Base-by-base conservation (phyloP, 2,113 vertebrate genomes). In the Apistogramma diplotaenia region DNA sequence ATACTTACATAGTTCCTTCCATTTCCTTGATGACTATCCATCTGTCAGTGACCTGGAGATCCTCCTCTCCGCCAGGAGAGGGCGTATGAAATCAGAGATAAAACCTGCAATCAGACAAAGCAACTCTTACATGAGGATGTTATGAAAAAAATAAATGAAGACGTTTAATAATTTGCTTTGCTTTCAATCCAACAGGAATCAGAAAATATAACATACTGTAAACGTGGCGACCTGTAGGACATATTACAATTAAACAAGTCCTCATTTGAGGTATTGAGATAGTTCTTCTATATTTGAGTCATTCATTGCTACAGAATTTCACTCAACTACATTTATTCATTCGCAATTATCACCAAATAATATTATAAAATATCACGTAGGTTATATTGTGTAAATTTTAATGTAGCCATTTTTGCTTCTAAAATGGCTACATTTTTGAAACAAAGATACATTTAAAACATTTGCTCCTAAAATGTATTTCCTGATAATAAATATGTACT, bases 61-160 rank as follows among this genome's bases (percentile, higher is more conserved):
- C 5, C 16, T 23, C n/a, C 27, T 89, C 78, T 72, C 58, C 16
- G 4, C 92, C 93, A 92, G 91, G 65, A 93, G 93, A 93, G 91
- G 92, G 92, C 89, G 33, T 56, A 6, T 0, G 10, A 70, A 46
- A 23, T 15, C 12, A 46, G 8, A 9, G 8, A 70, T 10, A 21
- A 5, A 9, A 40, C 7, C 21, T 51, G 4, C 29, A 18, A 56
- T 21, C 35, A 43, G 23, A 78, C 2, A 78, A 1, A 31, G 16
- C 8, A 75, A 33, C 1, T 61, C 5, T 70, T 59, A 3, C 57
- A 31, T n/a, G 27, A 11, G 27, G 25, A 31, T 13, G 43, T 70
- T 70, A 49, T 16, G 2, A 43, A 35, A 27, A 49, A 70, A 29
- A 2, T 49, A 70, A 29, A 2, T 49, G 11, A 29, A 25, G 10